Evolutionary conservation across 2,797 vertebrate genomes (phyloP).

Genomic region (Calcarius lapponicus): DNA sequence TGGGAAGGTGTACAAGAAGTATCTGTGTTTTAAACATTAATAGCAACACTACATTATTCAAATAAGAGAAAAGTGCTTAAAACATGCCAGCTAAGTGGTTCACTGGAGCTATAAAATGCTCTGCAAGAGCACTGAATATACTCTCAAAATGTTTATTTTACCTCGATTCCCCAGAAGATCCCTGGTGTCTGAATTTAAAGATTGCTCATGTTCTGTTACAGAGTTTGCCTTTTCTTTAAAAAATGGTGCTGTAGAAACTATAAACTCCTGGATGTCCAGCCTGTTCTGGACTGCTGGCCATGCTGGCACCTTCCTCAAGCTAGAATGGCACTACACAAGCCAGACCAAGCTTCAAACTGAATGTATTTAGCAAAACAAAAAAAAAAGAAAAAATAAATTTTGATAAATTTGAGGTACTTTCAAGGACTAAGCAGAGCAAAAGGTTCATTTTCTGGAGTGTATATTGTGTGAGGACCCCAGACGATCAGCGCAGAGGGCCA

Average conservation of each 20-base stretch:
- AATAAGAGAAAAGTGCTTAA: neutral
- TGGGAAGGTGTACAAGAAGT: neutral
- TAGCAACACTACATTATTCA: neutral
- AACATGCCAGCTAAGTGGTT: neutral
- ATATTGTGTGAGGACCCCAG: neutral
- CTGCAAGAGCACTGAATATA: neutral
- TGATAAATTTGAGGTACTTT: neutral
- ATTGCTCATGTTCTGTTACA: neutral
- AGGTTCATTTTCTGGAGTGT: neutral
- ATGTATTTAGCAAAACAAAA: fast-evolving
- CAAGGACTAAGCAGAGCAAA: neutral
- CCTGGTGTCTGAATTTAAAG: neutral
- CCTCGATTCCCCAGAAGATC: neutral
- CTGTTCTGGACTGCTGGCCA: neutral
- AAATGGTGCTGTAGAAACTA: neutral
- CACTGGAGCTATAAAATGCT: neutral
- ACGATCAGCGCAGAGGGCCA: neutral
- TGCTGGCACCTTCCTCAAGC: fast-evolving
- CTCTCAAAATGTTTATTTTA: neutral
- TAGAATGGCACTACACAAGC: fast-evolving
- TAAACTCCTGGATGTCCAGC: neutral
- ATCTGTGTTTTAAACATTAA: neutral
- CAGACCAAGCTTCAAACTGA: neutral
- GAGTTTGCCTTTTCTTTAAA: neutral
- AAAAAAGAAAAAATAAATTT: too few species aligned